Percentiles rank a stretch among this genome's conserved stretches.
These are phyloP conservation scores for Teleiodes luculella DNA, from an alignment of 2,888 invertebrate species.

Conservation along the genomic window DNA sequence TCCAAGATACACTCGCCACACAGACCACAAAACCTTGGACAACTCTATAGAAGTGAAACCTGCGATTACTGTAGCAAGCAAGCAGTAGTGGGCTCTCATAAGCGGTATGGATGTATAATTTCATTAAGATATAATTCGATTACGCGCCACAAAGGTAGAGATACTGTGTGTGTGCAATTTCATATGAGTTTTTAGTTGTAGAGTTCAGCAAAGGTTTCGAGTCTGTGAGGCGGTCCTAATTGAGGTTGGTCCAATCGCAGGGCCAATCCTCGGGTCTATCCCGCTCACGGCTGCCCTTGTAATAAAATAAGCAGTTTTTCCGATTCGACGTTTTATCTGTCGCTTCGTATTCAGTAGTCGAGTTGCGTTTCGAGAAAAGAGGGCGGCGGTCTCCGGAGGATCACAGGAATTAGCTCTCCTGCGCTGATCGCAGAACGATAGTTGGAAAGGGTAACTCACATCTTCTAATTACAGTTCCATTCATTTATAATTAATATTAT, in stretches of 20 bases:
- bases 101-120: too few species aligned
- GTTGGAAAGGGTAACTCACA: slow-evolving; percentile 6
- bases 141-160: too few species aligned
- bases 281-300: slow-evolving; percentile 48
- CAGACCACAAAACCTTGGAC: not conserved
- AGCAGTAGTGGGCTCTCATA: too few species aligned
- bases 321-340: slow-evolving; percentile 68
- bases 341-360: slow-evolving; percentile 55
- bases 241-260: slow-evolving; percentile 50
- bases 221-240: slow-evolving; percentile 37
- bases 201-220: not conserved
- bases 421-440: slow-evolving; percentile 19
- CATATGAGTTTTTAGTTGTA: not conserved
- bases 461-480: not conserved
- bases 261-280: slow-evolving; percentile 16
- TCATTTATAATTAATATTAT: not conserved
- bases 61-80: too few species aligned
- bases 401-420: slow-evolving; percentile 46
- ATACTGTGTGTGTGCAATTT: not conserved
- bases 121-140: too few species aligned
- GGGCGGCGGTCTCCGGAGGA: slow-evolving; percentile 47
- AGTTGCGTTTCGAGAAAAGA: slow-evolving; percentile 52
- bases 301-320: slow-evolving; percentile 77
- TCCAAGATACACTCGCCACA: slow-evolving; percentile 15
- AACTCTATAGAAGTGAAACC: not conserved